These are phyloP conservation scores for Pammene aurita DNA, from an alignment of 2,888 invertebrate genomes.

Conservation along the genomic window DNA sequence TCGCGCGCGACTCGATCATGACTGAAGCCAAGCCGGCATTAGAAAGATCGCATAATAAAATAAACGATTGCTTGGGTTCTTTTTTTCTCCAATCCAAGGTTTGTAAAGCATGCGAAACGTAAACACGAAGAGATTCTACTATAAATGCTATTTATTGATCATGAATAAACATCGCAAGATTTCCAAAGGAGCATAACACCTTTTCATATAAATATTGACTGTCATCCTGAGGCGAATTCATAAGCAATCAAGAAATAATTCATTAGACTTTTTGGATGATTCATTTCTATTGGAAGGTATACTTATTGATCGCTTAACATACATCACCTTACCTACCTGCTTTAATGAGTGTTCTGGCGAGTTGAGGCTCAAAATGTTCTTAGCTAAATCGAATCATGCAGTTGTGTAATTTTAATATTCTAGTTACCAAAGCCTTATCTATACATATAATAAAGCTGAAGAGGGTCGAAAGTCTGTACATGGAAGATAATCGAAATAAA, in stretches of 20 bases:
- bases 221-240: no score
- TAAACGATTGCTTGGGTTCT: constrained; percentile 59
- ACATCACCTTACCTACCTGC: neutral
- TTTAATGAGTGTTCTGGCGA: neutral
- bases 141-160: constrained; percentile 12
- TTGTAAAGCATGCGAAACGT: constrained; percentile 40
- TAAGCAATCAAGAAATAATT: no score
- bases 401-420: constrained; percentile 15
- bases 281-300: neutral
- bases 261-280: neutral
- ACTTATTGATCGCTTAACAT: constrained; percentile 10
- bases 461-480: no score
- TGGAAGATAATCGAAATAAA: no score
- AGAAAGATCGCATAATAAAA: constrained; percentile 68
- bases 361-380: constrained; percentile 4
- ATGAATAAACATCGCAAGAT: neutral
- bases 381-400: constrained; percentile 10
- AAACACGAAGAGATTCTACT: constrained; percentile 16
- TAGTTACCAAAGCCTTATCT: constrained; percentile 2
- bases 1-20: constrained; percentile 58
- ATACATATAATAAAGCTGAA: no score
- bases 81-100: constrained; percentile 47
- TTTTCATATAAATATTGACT: no score
- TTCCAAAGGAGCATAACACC: neutral
- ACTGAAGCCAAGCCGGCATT: constrained; percentile 61